Evolutionary conservation across 2,113 vertebrate species (phyloP).

Genomic region (Oryzias melastigma): DNA sequence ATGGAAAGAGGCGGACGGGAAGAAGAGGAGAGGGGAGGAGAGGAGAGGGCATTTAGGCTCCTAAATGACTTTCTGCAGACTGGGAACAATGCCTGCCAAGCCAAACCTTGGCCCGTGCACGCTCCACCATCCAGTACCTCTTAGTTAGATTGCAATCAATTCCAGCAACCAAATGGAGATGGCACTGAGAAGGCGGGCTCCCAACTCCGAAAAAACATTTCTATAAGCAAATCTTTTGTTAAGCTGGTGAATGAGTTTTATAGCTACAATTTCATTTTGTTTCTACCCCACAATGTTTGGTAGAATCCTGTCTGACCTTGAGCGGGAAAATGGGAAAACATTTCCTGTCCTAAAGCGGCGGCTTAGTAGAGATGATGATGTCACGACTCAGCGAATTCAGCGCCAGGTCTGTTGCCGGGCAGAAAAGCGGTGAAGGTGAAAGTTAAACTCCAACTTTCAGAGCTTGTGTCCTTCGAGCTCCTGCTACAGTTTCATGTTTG

Average conservation of each 20-base stretch:
- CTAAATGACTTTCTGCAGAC: conserved; percentile 53
- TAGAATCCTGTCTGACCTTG: conserved; percentile 29
- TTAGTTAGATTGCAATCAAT: conserved; percentile 70
- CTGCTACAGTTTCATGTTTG: conserved; percentile 44
- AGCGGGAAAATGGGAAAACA: conserved; percentile 11
- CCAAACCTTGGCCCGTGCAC: conserved; percentile 42
- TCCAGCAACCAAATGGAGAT: conserved; percentile 43
- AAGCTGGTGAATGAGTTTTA: conserved; percentile 35
- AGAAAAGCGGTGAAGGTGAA: conserved; percentile 11
- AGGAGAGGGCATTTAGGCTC: conserved; percentile 46
- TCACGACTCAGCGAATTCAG: conserved; percentile 32
- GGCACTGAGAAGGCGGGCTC: conserved; percentile 24
- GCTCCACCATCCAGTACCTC: conserved; percentile 49
- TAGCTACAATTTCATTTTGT: conserved; percentile 7
- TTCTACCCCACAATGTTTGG: conserved; percentile 22
- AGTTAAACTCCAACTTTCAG: neutral
- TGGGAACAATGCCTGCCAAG: conserved; percentile 34
- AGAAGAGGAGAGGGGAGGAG: conserved; percentile 20
- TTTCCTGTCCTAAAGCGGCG: conserved; percentile 39
- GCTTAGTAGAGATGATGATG: conserved; percentile 40
- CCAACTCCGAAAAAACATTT: conserved; percentile 46
- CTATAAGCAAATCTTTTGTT: conserved; percentile 49
- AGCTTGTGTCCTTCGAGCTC: conserved; percentile 14
- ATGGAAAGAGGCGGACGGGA: conserved; percentile 46
- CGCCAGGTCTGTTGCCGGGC: conserved; percentile 24